phyloP scores from a whole-genome alignment of 2,797 vertebrate species.

The Rhabdomys pumilio region DNA sequence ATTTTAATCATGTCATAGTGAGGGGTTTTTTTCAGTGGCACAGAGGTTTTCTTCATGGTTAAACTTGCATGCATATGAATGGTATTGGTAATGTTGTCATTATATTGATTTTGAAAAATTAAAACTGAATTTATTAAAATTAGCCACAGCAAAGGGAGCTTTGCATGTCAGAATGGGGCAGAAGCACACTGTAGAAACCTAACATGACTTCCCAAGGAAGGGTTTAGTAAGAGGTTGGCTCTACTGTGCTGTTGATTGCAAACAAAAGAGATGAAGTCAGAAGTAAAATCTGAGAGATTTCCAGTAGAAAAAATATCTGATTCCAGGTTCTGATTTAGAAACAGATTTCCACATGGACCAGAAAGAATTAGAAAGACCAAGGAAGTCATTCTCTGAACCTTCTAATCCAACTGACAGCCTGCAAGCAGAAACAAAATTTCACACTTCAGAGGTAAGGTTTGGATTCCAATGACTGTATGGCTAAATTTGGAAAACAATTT shows the following conservation, averaged over 20 bases:
- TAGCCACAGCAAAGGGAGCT: background rate
- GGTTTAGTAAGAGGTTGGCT: background rate
- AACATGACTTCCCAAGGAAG: background rate
- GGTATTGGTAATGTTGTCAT: background rate
- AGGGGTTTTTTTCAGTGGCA: background rate
- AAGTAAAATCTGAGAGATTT: background rate
- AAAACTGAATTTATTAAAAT: background rate
- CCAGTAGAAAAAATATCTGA: rapidly evolving
- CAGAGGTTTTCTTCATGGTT: background rate
- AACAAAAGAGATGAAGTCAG: background rate
- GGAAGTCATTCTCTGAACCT: background rate
- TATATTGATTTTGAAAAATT: background rate
- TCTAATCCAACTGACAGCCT: background rate
- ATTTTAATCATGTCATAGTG: background rate
- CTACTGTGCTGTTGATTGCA: background rate
- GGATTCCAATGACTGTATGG: background rate
- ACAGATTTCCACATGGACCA: background rate
- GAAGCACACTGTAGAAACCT: too few species aligned
- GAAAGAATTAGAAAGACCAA: background rate
- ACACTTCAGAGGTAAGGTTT: background rate
- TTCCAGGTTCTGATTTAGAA: background rate
- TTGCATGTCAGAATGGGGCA: background rate
- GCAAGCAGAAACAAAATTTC: background rate
- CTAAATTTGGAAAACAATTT: background rate
- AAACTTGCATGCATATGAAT: background rate